phyloP scores from a whole-genome alignment of 2,888 invertebrate species.

The Folsomia manolachei region DNA sequence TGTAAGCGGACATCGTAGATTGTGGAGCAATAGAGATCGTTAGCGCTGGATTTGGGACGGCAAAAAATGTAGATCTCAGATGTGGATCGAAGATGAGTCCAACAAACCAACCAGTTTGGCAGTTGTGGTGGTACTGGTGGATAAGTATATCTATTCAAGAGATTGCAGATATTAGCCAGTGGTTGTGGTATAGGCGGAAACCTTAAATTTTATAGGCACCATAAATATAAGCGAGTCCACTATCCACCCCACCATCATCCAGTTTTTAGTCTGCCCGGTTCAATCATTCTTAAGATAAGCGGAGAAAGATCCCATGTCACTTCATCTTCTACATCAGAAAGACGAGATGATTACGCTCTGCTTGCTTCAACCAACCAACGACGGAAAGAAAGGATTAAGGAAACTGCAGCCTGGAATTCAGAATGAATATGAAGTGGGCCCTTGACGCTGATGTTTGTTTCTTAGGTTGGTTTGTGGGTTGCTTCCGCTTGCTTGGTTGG shows the following conservation, averaged over 20 bases:
- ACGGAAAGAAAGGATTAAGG: conserved; percentile 15
- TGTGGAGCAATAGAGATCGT: too few species aligned
- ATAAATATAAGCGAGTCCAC: not conserved
- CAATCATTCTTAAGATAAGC: conserved; percentile 18
- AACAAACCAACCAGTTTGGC: too few species aligned
- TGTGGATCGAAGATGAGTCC: too few species aligned
- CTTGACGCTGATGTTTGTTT: not conserved
- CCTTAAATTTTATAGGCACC: not conserved
- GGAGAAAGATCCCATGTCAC: conserved; percentile 12
- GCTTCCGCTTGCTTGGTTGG: not conserved
- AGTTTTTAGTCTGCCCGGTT: not conserved
- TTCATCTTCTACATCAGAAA: not conserved
- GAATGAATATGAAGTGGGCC: not conserved
- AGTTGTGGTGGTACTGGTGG: too few species aligned
- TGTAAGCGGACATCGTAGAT: too few species aligned
- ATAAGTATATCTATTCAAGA: too few species aligned
- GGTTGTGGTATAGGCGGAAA: not conserved
- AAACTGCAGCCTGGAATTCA: conserved; percentile 3
- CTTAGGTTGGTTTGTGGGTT: not conserved
- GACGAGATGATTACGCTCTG: conserved; percentile 15
- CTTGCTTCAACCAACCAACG: not conserved
- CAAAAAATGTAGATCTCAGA: too few species aligned
- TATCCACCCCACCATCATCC: not conserved
- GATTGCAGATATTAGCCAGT: too few species aligned
- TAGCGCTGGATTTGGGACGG: too few species aligned